Evolutionary conservation across 2,797 vertebrate species (phyloP), one percentile per base, ranked within the genome.

Genomic region (Brotogeris chrysoptera): DNA sequence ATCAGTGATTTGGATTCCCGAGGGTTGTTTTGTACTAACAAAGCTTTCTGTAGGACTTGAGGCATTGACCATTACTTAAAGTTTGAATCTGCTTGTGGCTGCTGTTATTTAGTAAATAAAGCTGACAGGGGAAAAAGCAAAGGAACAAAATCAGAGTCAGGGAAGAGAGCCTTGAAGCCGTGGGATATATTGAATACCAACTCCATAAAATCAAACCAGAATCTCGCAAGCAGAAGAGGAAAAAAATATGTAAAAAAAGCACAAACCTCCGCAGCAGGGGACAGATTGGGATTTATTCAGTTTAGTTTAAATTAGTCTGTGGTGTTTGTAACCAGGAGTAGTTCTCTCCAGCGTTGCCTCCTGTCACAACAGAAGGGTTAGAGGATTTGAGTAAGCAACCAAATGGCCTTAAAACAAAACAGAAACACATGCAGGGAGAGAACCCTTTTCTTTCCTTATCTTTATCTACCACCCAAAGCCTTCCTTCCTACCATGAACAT

Each of bases 321-420:
- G 92, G 36, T 94, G 92, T 94, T 90, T 94, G 90, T 80, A 93
- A 94, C 86, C 82, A 82, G 86, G 82, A 93, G 88, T 38, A 46
- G 82, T 66, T 77, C 85, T 93, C 88, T 61, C 46, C 76, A 83
- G 80, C 44, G 76, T 47, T 76, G 76, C 92, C 94, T 94, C 94
- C 95, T 96, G 94, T 96, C 72, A 93, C 55, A 93, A 63, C 94
- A 94, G 94, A 95, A 93, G 92, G 88, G 72, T 66, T 87, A 0
- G 39, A 91, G 79, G 82, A 90, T 91, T 95, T 86, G 82, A 93
- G 88, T 82, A 87, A 93, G 94, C 94, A 80, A 92, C 92, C 94
- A 96, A 95, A 95, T 83, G 92, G 92, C 94, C 91, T 64, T 60
- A 69, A 77, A 93, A 68, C 47, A 71, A 88, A 86, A 49, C 64